A percentile compares a stretch with the other conserved stretches of the same genome.
phyloP scores from a whole-genome alignment of 2,113 vertebrate species.

The Chionodraco myersi region DNA sequence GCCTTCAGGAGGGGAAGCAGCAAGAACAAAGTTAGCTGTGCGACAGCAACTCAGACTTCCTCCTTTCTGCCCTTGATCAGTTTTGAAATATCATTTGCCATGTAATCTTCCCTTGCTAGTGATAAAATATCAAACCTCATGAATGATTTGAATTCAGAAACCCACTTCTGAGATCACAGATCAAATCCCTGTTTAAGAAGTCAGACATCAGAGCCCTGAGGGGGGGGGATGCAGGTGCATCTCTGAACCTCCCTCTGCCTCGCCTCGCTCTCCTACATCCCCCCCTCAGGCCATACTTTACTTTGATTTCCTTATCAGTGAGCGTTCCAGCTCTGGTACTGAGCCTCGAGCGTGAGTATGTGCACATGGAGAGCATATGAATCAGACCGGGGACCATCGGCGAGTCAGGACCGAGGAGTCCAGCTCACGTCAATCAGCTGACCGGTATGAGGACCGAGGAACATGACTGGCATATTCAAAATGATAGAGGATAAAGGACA shows the following conservation, averaged over 20 bases:
- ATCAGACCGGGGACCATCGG: conserved; percentile 38
- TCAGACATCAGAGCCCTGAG: conserved; percentile 47
- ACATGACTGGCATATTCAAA: background rate
- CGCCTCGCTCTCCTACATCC: conserved; percentile 38
- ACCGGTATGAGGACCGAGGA: background rate
- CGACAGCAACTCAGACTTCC: conserved; percentile 28
- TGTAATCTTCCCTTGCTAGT: conserved; percentile 55
- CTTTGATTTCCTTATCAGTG: conserved; percentile 65
- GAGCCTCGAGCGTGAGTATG: conserved; percentile 29
- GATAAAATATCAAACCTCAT: conserved; percentile 54
- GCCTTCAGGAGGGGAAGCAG: conserved; percentile 19
- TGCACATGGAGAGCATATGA: conserved; percentile 35
- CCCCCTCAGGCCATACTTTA: conserved; percentile 58
- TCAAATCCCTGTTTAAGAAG: conserved; percentile 65
- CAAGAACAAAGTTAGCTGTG: conserved; percentile 41
- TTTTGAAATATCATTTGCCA: conserved; percentile 19
- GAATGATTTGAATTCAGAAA: conserved; percentile 58
- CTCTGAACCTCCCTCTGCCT: no score
- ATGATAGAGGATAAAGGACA: background rate
- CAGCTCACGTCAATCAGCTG: conserved; percentile 18
- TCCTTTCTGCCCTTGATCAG: conserved; percentile 54
- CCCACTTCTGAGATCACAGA: conserved; percentile 43
- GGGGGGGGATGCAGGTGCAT: conserved; percentile 45
- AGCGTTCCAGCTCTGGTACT: conserved; percentile 44
- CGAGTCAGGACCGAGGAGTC: conserved; percentile 14